phyloP scores from a whole-genome alignment of 2,888 invertebrate genomes.

The Parnassius apollo region DNA sequence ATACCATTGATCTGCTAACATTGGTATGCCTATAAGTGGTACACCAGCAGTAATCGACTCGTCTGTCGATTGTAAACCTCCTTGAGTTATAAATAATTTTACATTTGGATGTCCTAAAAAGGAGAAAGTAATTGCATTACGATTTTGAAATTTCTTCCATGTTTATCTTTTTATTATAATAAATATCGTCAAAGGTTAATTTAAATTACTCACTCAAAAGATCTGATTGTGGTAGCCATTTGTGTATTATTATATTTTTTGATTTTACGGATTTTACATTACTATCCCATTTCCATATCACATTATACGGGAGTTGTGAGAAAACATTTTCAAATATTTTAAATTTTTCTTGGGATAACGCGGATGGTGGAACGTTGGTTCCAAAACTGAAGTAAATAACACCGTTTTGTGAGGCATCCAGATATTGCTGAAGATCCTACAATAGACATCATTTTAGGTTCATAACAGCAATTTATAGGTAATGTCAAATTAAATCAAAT shows the following conservation, averaged over 20 bases:
- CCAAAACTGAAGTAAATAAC: constrained; percentile 56
- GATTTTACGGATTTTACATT: constrained; percentile 42
- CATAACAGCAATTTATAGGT: too few relatives aligned
- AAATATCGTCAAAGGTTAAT: background rate
- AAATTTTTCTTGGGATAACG: constrained; percentile 7
- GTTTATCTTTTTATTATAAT: background rate
- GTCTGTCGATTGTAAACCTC: constrained; percentile 42
- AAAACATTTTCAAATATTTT: constrained; percentile 48
- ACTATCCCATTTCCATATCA: constrained; percentile 62
- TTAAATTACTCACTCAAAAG: constrained; percentile 36
- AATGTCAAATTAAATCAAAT: too few relatives aligned
- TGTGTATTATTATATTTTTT: constrained; percentile 39
- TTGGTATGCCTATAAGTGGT: constrained; percentile 45
- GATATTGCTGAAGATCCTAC: constrained; percentile 32
- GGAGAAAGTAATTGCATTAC: too few relatives aligned
- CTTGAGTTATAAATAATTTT: constrained; percentile 53
- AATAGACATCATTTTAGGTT: background rate
- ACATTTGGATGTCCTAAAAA: constrained; percentile 45
- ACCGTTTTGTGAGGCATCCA: constrained; percentile 55
- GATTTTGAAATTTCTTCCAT: background rate
- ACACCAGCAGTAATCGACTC: constrained; percentile 35
- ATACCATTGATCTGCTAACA: constrained; percentile 44
- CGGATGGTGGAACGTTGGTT: constrained; percentile 44
- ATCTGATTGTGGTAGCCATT: constrained; percentile 39
- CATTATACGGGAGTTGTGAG: constrained; percentile 52